phyloP scores from a whole-genome alignment of 2,113 vertebrate species.

The Ptychochromis oligacanthus region DNA sequence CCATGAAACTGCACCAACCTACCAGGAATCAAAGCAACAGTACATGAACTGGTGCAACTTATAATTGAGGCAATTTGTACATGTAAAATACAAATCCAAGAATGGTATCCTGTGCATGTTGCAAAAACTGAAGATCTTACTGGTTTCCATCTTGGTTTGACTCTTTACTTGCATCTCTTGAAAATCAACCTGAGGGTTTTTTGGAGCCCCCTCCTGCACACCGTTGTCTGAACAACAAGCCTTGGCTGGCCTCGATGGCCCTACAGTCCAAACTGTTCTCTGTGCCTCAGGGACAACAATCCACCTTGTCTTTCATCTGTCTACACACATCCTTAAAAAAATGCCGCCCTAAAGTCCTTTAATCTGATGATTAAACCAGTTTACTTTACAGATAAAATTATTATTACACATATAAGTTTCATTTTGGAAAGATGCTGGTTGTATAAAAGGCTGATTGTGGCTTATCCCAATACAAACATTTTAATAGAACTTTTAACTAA shows the following conservation, averaged over 20 bases:
- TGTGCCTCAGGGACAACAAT: slow-evolving; percentile 16
- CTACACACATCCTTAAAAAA: slow-evolving; percentile 2
- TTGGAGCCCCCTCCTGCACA: background rate
- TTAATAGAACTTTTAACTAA: background rate
- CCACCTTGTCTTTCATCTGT: slow-evolving; percentile 36
- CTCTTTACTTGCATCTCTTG: background rate
- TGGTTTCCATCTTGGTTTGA: background rate
- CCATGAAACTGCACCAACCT: background rate
- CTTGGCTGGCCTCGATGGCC: slow-evolving; percentile 38
- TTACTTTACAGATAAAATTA: background rate
- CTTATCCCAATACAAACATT: background rate
- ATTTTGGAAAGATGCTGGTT: background rate
- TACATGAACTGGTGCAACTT: background rate
- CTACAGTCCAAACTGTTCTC: slow-evolving; percentile 7
- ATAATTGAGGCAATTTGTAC: background rate
- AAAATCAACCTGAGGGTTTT: background rate
- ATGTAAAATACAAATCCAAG: background rate
- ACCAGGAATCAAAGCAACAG: background rate
- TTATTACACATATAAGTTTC: background rate
- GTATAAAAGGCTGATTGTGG: background rate
- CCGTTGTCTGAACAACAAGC: slow-evolving; percentile 36
- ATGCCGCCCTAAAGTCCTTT: background rate
- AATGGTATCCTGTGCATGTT: background rate
- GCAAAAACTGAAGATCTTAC: background rate
- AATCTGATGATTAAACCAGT: background rate